Evolutionary conservation across 2,113 vertebrate genomes (phyloP), one percentile per base, ranked within the genome.

Genomic region (Perccottus glenii): DNA sequence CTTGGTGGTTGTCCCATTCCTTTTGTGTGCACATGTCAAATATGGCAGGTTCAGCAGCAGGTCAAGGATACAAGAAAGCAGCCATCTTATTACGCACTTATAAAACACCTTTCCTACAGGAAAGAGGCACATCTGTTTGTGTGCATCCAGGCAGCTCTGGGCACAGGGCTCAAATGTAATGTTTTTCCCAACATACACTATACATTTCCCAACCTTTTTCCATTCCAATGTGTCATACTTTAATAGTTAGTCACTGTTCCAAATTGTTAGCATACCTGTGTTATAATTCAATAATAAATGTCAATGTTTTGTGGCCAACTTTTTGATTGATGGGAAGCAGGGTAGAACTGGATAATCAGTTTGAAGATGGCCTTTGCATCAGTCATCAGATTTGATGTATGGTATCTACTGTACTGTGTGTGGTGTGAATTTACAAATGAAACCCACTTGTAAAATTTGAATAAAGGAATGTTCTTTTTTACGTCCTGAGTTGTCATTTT

Each of bases 11-110:
- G 57, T 78, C 46, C 19, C 45, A 69, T 80, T 61, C 56, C 63
- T 84, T 60, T 50, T 36, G 77, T 65, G 69, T 36, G 52, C 58
- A 76, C 35, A 51, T 49, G 75, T 78, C 53, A 85, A 64, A 74
- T 60, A 36, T 82, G 70, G 73, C 73, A 78, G 83, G 85, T 87
- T 87, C 86, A 86, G 59, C 61, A 64, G 62, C 12, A 5, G 89
- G 87, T 88, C 82, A 86, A 89, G 82, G 78, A 81, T 72, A 81
- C 44, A 79, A 69, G 73, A 64, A 67, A 65, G 75, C 77, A 72
- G 78, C 75, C 77, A 70, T 88, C 73, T 86, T 78, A 86, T 88
- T 84, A 77, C 62, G 47, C 49, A 64, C 70, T 70, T 67, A 82
- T 87, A 81, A 88, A 88, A 77, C 73, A 78, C 68, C 43, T 52